phyloP scores from a whole-genome alignment of 2,888 invertebrate genomes.

The Serrognathus titanus region DNA sequence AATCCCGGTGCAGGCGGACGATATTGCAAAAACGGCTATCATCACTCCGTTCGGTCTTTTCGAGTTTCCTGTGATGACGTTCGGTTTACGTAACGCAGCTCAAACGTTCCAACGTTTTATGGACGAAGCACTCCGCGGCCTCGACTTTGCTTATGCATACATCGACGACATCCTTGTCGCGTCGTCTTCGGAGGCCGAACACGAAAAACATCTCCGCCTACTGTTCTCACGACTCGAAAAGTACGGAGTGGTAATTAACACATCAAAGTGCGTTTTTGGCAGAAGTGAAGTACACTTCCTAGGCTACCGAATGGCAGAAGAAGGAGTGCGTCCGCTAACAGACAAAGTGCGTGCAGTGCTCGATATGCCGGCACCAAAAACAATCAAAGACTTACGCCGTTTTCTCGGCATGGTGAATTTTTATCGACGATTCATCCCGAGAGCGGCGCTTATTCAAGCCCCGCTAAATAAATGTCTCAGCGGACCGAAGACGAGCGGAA shows the following conservation, averaged over 20 bases:
- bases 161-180: slow-evolving; percentile 20
- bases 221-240: neutral
- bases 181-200: too few species aligned
- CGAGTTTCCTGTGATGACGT: slow-evolving; percentile 37
- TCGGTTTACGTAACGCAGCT: slow-evolving; percentile 43
- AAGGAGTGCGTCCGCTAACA: neutral
- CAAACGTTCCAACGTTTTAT: slow-evolving; percentile 45
- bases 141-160: slow-evolving; percentile 37
- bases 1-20: slow-evolving; percentile 36
- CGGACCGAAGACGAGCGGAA: slow-evolving; percentile 13
- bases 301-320: neutral
- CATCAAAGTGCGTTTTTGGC: neutral
- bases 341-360: neutral
- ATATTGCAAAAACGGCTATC: slow-evolving; percentile 34
- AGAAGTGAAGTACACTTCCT: neutral
- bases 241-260: neutral
- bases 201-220: neutral
- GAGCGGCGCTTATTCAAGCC: slow-evolving; percentile 37
- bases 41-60: slow-evolving; percentile 30
- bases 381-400: slow-evolving; percentile 32
- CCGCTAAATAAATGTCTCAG: slow-evolving; percentile 31
- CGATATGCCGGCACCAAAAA: neutral
- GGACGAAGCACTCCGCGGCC: slow-evolving; percentile 31
- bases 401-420: slow-evolving; percentile 32
- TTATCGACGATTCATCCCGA: slow-evolving; percentile 18